Conservation (phyloP, 2,797 vertebrate species). For the Neopelma chrysocephalum region DNA sequence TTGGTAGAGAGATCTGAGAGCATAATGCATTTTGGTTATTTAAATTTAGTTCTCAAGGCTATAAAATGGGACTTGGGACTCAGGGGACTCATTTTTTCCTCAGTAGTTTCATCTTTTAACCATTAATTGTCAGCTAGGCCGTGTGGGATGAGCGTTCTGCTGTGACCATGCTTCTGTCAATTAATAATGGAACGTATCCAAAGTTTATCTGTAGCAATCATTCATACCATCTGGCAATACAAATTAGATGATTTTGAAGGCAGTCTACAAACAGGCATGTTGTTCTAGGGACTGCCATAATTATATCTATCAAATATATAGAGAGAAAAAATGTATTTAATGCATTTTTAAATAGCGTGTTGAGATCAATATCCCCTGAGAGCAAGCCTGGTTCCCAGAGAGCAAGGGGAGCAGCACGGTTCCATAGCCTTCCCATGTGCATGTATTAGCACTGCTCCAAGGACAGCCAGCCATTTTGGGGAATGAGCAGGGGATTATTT, state of each 20-base stretch:
- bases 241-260: slow-evolving; percentile 72
- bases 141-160: slow-evolving; percentile 47
- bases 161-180: slow-evolving; percentile 63
- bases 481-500: slow-evolving; percentile 6
- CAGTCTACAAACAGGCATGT: slow-evolving; percentile 62
- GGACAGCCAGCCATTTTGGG: background rate
- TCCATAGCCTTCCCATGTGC: fast-evolving
- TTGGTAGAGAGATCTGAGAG: slow-evolving; percentile 17
- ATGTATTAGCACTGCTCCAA: background rate
- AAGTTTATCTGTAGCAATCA: slow-evolving; percentile 73
- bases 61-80: slow-evolving; percentile 35
- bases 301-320: slow-evolving; percentile 54
- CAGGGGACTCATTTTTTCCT: slow-evolving; percentile 39
- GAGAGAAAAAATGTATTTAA: slow-evolving; percentile 45
- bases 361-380: slow-evolving; percentile 22
- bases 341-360: slow-evolving; percentile 14
- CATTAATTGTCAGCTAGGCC: slow-evolving; percentile 47
- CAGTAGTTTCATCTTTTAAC: slow-evolving; percentile 62
- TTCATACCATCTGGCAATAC: slow-evolving; percentile 73
- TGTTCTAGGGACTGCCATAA: slow-evolving; percentile 62
- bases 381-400: background rate
- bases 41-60: slow-evolving; percentile 55
- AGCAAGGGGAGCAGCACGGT: background rate
- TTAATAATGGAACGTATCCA: slow-evolving; percentile 70
- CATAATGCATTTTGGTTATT: slow-evolving; percentile 36